A percentile compares a stretch with the other conserved stretches of the same genome.
phyloP scores from a whole-genome alignment of 1,140 invertebrate genomes.

The Chelonus insularis region DNA sequence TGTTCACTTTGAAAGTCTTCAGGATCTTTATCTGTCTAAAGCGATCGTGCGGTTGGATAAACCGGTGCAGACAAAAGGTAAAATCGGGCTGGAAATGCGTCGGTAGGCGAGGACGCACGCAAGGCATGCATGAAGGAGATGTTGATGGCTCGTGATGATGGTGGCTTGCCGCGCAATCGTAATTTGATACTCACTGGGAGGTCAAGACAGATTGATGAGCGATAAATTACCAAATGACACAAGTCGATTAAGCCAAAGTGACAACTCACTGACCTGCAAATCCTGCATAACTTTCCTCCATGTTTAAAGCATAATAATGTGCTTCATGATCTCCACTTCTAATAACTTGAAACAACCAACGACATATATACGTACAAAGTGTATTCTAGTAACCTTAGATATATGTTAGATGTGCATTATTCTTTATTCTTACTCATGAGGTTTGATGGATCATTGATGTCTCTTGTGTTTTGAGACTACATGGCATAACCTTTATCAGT shows the following conservation, averaged over 20 bases:
- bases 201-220: slow-evolving; percentile 57
- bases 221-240: slow-evolving; percentile 52
- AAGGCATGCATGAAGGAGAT: slow-evolving; percentile 19
- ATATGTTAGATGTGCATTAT: no score
- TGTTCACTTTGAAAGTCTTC: neutral
- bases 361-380: no score
- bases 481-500: slow-evolving; percentile 13
- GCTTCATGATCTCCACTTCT: no score
- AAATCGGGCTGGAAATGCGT: neutral
- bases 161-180: slow-evolving; percentile 32
- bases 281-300: slow-evolving; percentile 52
- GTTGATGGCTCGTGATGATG: slow-evolving; percentile 18
- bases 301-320: no score
- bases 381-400: no score
- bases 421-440: no score
- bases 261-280: slow-evolving; percentile 60
- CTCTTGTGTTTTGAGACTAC: neutral
- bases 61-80: slow-evolving; percentile 16
- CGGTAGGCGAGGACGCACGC: slow-evolving; percentile 1
- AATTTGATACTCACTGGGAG: slow-evolving; percentile 54
- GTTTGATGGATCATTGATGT: neutral
- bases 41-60: slow-evolving; percentile 18
- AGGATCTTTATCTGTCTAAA: slow-evolving; percentile 14
- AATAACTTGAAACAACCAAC: no score
- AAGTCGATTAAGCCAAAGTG: slow-evolving; percentile 44